Evolutionary conservation across 2,797 vertebrate species (phyloP).

Genomic region (Microhierax caerulescens): DNA sequence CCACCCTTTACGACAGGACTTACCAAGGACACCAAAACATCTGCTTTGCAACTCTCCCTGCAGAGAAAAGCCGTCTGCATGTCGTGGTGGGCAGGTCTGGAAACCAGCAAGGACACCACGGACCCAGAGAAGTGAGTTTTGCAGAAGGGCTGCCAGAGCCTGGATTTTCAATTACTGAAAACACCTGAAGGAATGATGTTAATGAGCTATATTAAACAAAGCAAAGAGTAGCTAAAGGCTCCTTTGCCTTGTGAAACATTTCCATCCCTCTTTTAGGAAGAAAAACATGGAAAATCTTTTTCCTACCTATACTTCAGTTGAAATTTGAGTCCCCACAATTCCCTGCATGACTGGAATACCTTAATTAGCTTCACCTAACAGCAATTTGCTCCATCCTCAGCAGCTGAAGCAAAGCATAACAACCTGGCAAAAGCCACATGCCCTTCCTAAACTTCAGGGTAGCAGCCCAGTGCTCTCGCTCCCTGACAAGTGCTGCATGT

Average conservation of each 20-base stretch:
- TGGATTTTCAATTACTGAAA: not conserved
- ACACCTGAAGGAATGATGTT: not conserved
- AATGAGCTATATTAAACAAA: not conserved
- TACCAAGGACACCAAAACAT: not conserved
- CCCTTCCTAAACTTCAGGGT: not conserved
- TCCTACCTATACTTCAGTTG: fast-evolving
- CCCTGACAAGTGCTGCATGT: fast-evolving
- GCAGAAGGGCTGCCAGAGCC: not conserved
- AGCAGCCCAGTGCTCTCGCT: not conserved
- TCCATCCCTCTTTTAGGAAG: not conserved
- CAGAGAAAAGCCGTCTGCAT: not conserved
- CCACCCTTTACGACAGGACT: not conserved
- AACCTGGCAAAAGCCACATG: not conserved
- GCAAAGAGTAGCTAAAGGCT: not conserved
- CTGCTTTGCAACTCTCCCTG: not conserved
- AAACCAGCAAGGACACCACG: fast-evolving
- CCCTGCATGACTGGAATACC: not conserved
- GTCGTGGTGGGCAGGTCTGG: fast-evolving
- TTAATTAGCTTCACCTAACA: not conserved
- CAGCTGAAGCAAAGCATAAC: not conserved
- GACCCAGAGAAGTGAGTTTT: fast-evolving
- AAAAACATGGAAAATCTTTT: fast-evolving
- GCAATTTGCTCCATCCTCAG: not conserved
- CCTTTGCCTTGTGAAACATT: fast-evolving
- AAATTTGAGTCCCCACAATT: not conserved